phyloP scores from a whole-genome alignment of 2,888 invertebrate genomes.

The Morpho helenor region DNA sequence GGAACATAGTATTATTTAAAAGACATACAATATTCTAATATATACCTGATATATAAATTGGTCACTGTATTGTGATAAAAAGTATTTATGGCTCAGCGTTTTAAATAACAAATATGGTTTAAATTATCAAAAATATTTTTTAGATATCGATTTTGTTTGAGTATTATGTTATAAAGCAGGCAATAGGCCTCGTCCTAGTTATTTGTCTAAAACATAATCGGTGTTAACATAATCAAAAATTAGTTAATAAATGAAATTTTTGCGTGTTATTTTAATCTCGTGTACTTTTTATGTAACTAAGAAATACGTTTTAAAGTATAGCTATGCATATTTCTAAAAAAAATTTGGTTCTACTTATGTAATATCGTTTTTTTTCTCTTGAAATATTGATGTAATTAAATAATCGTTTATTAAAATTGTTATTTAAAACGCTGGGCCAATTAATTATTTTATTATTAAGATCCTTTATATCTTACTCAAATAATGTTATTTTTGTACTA shows the following conservation, averaged over 20 bases:
- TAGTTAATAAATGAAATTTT: no score
- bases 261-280: no score
- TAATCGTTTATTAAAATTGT: slow-evolving; percentile 10
- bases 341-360: no score
- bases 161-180: not conserved
- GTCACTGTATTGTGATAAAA: slow-evolving; percentile 54
- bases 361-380: not conserved
- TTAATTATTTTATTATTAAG: slow-evolving; percentile 38
- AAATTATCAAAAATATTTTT: no score
- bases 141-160: no score
- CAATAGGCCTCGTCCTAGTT: no score
- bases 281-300: no score
- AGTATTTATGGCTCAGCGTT: slow-evolving; percentile 41
- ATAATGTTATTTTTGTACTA: slow-evolving; percentile 73
- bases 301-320: no score
- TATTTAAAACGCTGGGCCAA: slow-evolving; percentile 35
- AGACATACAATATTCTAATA: slow-evolving; percentile 43
- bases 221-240: no score
- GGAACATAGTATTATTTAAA: slow-evolving; percentile 68
- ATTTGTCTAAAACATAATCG: no score
- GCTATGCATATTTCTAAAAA: no score
- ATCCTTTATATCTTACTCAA: slow-evolving; percentile 44
- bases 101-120: slow-evolving; percentile 35
- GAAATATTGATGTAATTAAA: no score
- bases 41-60: slow-evolving; percentile 16